These are phyloP conservation scores for Pangasius krempfi DNA, from an alignment of 2,797 vertebrate species.

Conservation along the genomic window DNA sequence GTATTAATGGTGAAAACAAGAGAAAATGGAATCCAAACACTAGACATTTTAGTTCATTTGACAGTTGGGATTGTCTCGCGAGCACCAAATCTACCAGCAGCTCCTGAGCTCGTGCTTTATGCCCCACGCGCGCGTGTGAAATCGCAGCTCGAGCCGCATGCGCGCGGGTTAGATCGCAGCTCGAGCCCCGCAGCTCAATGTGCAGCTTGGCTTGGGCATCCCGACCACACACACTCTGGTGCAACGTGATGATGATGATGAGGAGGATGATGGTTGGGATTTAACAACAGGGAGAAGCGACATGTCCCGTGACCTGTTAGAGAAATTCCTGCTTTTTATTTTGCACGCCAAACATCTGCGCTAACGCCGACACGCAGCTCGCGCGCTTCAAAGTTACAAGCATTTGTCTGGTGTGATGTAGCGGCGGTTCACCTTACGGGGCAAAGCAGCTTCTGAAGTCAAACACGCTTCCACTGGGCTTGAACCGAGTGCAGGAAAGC, in stretches of 20 bases:
- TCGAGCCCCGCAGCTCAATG: neutral
- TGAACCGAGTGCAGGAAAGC: neutral
- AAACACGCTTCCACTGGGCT: neutral
- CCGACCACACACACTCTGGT: neutral
- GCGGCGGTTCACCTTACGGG: neutral
- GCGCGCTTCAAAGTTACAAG: constrained; percentile 1
- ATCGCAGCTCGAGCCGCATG: neutral
- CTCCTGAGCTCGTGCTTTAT: neutral
- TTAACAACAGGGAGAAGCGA: neutral
- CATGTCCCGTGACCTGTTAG: neutral
- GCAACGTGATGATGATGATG: neutral
- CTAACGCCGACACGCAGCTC: neutral
- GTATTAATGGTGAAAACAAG: neutral
- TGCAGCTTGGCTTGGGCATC: neutral
- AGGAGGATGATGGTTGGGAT: neutral
- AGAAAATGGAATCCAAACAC: too few relatives aligned
- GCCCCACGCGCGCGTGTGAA: neutral
- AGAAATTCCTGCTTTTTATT: neutral
- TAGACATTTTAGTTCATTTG: neutral
- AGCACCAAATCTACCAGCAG: neutral
- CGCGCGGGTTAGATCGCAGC: neutral
- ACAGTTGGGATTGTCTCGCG: neutral
- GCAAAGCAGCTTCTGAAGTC: constrained; percentile 16
- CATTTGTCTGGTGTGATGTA: neutral
- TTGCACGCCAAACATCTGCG: neutral